Percentiles rank a stretch among this genome's conserved stretches.
phyloP scores from a whole-genome alignment of 2,888 invertebrate species.

The Napeogenes inachia region DNA sequence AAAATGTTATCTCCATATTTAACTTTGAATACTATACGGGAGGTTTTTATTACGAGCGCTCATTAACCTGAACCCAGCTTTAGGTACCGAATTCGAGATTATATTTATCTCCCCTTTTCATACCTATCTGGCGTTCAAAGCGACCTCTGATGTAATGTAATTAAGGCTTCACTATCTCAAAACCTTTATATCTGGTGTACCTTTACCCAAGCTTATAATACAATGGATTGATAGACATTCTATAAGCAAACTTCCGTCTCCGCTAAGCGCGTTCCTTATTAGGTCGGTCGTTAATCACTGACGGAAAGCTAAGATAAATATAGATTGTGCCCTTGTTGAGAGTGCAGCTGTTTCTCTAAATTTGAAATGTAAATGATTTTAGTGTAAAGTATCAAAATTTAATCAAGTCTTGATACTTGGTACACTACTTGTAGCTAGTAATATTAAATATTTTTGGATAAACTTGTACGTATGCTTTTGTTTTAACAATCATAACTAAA shows the following conservation, averaged over 20 bases:
- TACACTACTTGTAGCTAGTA: too few relatives aligned
- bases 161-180: constrained; percentile 16
- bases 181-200: background rate
- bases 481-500: too few relatives aligned
- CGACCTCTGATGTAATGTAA: constrained; percentile 27
- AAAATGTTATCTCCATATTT: background rate
- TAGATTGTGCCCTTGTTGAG: constrained; percentile 35
- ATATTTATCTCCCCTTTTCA: constrained; percentile 25
- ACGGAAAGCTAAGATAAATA: constrained; percentile 45
- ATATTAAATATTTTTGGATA: too few relatives aligned
- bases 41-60: constrained; percentile 21
- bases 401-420: too few relatives aligned
- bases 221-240: constrained; percentile 28
- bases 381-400: too few relatives aligned
- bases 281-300: constrained; percentile 22
- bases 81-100: constrained; percentile 23
- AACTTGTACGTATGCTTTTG: too few relatives aligned
- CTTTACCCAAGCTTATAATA: constrained; percentile 16
- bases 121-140: constrained; percentile 21
- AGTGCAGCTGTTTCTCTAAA: constrained; percentile 42
- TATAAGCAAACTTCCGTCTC: constrained; percentile 29
- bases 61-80: constrained; percentile 24
- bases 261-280: constrained; percentile 27
- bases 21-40: constrained; percentile 11
- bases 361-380: constrained; percentile 21